phyloP scores from a whole-genome alignment of 2,888 invertebrate genomes.

The Troilus luridus region DNA sequence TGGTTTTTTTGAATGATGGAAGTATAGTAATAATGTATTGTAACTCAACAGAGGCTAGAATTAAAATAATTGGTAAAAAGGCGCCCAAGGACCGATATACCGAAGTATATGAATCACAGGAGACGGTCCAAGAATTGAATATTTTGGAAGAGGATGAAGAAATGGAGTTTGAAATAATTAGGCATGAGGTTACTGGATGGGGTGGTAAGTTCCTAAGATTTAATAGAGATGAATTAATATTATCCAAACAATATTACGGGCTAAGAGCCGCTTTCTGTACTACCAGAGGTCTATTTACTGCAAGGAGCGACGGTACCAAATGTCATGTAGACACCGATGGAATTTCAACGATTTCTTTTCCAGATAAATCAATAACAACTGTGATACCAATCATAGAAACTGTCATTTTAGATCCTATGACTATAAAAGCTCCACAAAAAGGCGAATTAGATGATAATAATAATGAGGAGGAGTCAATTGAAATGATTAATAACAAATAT shows the following conservation, averaged over 20 bases:
- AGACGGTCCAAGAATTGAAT: background rate
- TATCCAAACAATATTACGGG: background rate
- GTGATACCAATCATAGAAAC: background rate
- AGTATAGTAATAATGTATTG: conserved; percentile 50
- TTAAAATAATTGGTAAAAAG: conserved; percentile 50
- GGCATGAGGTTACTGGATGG: conserved; percentile 42
- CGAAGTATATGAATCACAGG: background rate
- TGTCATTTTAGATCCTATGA: background rate
- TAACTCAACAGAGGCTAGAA: conserved; percentile 50
- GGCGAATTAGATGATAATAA: background rate
- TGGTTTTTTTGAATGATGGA: conserved; percentile 49
- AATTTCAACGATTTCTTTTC: background rate
- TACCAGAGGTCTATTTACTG: conserved; percentile 13
- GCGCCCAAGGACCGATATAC: background rate
- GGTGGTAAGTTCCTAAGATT: conserved; percentile 38
- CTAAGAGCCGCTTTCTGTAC: conserved; percentile 32
- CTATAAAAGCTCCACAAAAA: background rate
- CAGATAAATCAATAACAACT: conserved; percentile 42
- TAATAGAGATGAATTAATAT: background rate
- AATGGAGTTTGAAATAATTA: conserved; percentile 18
- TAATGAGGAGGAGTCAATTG: conserved; percentile 5
- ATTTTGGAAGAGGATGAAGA: background rate
- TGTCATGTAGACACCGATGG: conserved; percentile 26
- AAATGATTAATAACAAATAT: background rate
- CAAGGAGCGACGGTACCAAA: conserved; percentile 49